Base-by-base conservation (phyloP, 1,140 invertebrate species). In the Ruditapes philippinarum region DNA sequence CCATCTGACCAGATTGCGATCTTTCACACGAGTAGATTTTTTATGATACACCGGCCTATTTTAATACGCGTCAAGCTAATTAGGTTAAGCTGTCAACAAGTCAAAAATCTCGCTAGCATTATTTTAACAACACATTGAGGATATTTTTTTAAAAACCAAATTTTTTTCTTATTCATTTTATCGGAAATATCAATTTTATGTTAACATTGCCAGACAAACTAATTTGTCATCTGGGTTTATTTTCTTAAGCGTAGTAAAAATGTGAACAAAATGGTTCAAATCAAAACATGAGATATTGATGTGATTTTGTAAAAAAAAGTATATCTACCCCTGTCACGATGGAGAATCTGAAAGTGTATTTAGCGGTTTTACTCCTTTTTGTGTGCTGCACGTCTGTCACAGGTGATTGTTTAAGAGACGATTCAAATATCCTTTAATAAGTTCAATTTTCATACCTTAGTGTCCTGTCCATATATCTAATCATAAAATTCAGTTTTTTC, bases 61-160 rank as follows among this genome's bases (percentile, higher is more conserved):
- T 76, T 76, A 49, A 76, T 76, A 76, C 73, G 73, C 73, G 40
- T 76, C 73, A 76, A 28, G 25, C 40, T 76, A 76, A 76, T 76
- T 51, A 76, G 33, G 12, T 5, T 17, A 70, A 38, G 14, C 1
- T 40, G 65, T 38, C 65, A 70, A 70, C 4, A 31, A 5, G 62
- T 68, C 25, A 62, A 62, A n/a, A 62, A n/a, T n/a, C 17, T 49
- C 45, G n/a, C n/a, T n/a, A n/a, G n/a, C n/a, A n/a, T n/a, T n/a
- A n/a, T n/a, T n/a, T n/a, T n/a, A n/a, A n/a, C n/a, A n/a, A n/a
- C n/a, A n/a, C n/a, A n/a, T n/a, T n/a, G n/a, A n/a, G n/a, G n/a
- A n/a, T n/a, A n/a, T n/a, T n/a, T n/a, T n/a, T n/a, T n/a, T n/a
- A n/a, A n/a, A n/a, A n/a, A n/a, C n/a, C n/a, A n/a, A n/a, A n/a